Base-by-base conservation (phyloP, 2,113 vertebrate species). In the Campylomormyrus tamandua region DNA sequence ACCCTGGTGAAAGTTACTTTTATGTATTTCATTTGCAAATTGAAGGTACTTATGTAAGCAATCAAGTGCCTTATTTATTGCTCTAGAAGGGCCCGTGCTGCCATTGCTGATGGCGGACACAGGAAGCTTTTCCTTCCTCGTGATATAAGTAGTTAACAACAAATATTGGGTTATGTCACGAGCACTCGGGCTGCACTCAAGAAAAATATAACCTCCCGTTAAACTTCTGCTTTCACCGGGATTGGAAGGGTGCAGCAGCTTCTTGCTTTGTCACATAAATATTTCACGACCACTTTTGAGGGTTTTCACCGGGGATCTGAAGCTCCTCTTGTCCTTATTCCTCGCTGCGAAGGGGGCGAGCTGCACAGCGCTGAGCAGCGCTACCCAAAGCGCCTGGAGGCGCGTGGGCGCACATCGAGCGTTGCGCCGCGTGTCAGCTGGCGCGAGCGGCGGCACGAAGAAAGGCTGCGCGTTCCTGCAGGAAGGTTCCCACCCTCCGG, bases 161-260 rank as follows among this genome's bases (percentile, higher is more conserved):
- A 48, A 74, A 88, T 70, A 27, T 70, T 88, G n/a, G 39, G 87
- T 49, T 31, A 45, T 88, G 17, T 48, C 42, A 50, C 42, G 11
- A 88, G 15, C 35, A 24, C 87, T 42, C 6, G 46, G 21, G 35
- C 58, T 66, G 58, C 87, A 62, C 58, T 88, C 58, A 88, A 48
- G 42, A 62, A 88, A 88, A n/a, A 58, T 58, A 39, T 58, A 87
- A 58, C 58, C 87, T 66, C 58, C 50, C 45, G 87, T 58, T 88
- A 66, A 88, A 88, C 27, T 88, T 46, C 35, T 42, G 17, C 31
- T 48, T 27, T 88, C 62, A 31, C 45, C n/a, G 11, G 27, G 10
- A 88, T 31, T 58, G 8, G 53, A 49, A 88, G 53, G 35, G 6
- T 50, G 42, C 27, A 46, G n/a, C 46, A 24, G 58, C 21, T 49